Percentiles rank a stretch among this genome's conserved stretches.
Conservation (phyloP, 1,140 invertebrate species). For the Tetragonula clypearis region DNA sequence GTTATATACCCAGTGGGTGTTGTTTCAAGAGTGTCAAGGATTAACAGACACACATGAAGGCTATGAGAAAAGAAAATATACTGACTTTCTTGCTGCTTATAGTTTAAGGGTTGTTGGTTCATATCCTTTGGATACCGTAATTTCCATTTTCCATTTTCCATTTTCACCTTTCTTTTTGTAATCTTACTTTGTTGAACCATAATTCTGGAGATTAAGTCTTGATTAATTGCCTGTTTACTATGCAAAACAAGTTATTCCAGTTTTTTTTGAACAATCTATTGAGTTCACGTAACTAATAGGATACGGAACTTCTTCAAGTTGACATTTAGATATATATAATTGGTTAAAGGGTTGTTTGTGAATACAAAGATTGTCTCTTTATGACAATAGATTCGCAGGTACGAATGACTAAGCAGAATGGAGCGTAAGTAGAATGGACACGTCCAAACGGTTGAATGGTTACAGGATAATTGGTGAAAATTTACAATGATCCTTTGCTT, state of each 20-base stretch:
- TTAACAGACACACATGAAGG: background rate
- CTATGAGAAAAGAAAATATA: background rate
- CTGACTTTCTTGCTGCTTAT: background rate
- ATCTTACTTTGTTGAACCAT: background rate
- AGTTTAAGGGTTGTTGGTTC: background rate
- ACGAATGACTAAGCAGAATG: constrained; percentile 4
- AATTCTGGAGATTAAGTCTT: constrained; percentile 12
- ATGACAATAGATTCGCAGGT: constrained; percentile 10
- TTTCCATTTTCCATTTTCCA: background rate
- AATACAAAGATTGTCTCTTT: background rate
- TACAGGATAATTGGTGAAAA: constrained; percentile 66
- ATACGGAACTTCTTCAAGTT: background rate
- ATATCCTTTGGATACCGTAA: too few relatives aligned
- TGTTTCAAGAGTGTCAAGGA: constrained; percentile 22
- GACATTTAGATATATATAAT: background rate
- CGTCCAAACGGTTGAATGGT: constrained; percentile 33
- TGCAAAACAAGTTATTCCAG: background rate
- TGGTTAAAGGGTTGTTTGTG: background rate
- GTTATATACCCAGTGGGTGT: background rate
- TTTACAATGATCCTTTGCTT: constrained; percentile 59
- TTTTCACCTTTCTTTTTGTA: background rate
- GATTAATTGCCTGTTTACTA: background rate
- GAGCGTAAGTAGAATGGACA: background rate
- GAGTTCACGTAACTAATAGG: background rate
- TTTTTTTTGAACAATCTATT: constrained; percentile 2